These are phyloP conservation scores for Drosophila nigrodunni DNA, from an alignment of 1,140 invertebrate species.

Conservation along the genomic window DNA sequence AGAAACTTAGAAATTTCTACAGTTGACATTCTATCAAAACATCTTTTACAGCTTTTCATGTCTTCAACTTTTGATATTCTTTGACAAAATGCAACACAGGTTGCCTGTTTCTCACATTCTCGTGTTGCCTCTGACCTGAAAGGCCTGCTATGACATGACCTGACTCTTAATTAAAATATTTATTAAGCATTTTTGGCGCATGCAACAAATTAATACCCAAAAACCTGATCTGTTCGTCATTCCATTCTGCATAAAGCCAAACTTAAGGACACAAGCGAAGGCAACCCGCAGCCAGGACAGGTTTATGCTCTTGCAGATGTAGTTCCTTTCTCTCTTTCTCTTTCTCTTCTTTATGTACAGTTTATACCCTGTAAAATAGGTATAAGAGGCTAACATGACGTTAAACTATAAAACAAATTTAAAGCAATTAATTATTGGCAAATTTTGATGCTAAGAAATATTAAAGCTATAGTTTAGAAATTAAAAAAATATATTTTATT, in stretches of 20 bases:
- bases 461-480: too few relatives aligned
- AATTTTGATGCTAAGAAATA: too few relatives aligned
- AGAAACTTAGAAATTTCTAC: slow-evolving; percentile 47
- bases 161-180: slow-evolving; percentile 75
- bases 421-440: too few relatives aligned
- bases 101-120: slow-evolving; percentile 24
- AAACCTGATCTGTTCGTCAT: background rate
- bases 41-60: slow-evolving; percentile 18
- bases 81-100: slow-evolving; percentile 18
- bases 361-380: too few relatives aligned
- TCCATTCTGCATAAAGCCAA: background rate
- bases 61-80: slow-evolving; percentile 16
- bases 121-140: slow-evolving; percentile 3
- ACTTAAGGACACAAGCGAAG: slow-evolving; percentile 17
- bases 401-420: too few relatives aligned
- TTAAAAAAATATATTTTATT: too few relatives aligned
- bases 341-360: background rate
- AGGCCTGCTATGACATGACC: slow-evolving; percentile 16
- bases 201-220: slow-evolving; percentile 73
- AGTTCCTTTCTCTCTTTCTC: background rate
- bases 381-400: too few relatives aligned
- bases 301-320: slow-evolving; percentile 40
- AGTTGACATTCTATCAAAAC: slow-evolving; percentile 34
- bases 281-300: slow-evolving; percentile 49
- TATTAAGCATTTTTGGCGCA: slow-evolving; percentile 75